Evolutionary conservation across 2,113 vertebrate genomes (phyloP), one percentile per base, ranked within the genome.

Genomic region (Drymodes brunneopygia): DNA sequence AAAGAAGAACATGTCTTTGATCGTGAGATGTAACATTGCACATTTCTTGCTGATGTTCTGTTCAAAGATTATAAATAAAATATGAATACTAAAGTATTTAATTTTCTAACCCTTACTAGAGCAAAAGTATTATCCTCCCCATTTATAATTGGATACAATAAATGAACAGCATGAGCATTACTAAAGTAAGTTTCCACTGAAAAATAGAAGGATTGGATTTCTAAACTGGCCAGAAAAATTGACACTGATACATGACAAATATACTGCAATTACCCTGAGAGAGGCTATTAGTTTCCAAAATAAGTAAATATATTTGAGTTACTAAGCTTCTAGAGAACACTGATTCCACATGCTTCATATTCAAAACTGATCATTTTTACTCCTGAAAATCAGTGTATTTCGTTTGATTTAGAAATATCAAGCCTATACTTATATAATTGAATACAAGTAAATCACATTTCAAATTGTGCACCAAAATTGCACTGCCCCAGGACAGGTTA

Each of bases 11-110:
- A 33, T 17, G 51, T 45, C 47, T 56, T n/a, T 6, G 3, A 33
- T 28, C 0, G 0, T n/a, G 29, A 48, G 53, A 65, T 1, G 2
- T 19, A 29, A 38, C 28, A 57, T 19, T 88, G 15, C 6, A 73
- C 15, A 88, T 94, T 88, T 71, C 33, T 22, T 62, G 58, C 72
- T 79, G 42, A 24, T 69, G 36, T 81, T 67, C 22, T 65, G 22
- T 38, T 57, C 40, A 81, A 87, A 75, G 35, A 42, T 19, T 28
- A 57, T 70, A 51, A 64, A 33, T 48, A 83, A 82, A 85, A 65
- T 80, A 85, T 23, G 12, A 72, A 71, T 58, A 56, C 6, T 28
- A 19, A 66, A 57, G 27, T 84, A 65, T 81, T 87, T 85, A 9
- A 54, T 74, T 80, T 47, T 56, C 29, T 81, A 48, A 24, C 1